Conservation (phyloP, 2,797 vertebrate species). For the Mycteria americana region DNA sequence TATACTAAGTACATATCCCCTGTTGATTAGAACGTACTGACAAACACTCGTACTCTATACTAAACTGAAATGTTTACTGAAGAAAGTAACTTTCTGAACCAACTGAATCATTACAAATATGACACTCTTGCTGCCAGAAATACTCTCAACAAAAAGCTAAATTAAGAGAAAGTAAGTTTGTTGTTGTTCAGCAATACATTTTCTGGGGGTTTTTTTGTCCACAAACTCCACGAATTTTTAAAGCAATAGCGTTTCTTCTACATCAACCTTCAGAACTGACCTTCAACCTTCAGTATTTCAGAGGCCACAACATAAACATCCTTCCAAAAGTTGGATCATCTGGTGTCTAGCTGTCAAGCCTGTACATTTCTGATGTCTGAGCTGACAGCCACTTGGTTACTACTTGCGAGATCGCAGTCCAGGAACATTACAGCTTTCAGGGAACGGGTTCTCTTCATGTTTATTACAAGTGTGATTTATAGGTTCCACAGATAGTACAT, state of each 20-base stretch:
- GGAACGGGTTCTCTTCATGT: not conserved
- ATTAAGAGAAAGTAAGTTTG: not conserved
- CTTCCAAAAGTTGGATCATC: not conserved
- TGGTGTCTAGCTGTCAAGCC: not conserved
- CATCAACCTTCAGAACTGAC: not conserved
- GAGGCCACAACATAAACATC: not conserved
- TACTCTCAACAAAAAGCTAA: not conserved
- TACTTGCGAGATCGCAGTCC: not conserved
- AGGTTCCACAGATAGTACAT: not conserved
- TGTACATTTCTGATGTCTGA: not conserved
- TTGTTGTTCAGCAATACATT: not conserved
- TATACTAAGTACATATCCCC: not conserved
- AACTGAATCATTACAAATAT: not conserved
- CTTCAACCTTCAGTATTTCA: not conserved
- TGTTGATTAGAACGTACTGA: not conserved
- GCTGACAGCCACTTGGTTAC: not conserved
- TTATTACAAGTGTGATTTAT: not conserved
- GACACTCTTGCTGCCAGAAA: not conserved
- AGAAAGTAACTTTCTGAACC: not conserved
- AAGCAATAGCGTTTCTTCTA: not conserved
- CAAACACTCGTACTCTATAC: not conserved
- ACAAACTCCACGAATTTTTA: not conserved
- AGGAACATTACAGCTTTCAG: not conserved
- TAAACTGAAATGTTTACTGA: not conserved
- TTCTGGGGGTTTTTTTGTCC: accelerated